These are phyloP conservation scores for Gambusia holbrooki DNA, from an alignment of 2,113 vertebrate species.

Conservation along the genomic window DNA sequence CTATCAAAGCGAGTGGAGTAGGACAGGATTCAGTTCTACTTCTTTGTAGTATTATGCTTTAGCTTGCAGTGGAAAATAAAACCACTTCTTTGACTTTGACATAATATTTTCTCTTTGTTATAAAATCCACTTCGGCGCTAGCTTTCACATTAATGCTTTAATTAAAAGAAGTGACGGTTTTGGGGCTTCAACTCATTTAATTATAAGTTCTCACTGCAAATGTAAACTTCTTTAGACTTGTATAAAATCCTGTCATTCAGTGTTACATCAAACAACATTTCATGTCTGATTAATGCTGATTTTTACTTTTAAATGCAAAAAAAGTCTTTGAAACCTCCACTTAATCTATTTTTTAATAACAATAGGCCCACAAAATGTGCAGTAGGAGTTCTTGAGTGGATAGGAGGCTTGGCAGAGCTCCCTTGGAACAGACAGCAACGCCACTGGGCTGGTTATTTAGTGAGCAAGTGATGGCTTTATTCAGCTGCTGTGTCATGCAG, in stretches of 20 bases:
- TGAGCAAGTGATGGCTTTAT: constrained; percentile 77
- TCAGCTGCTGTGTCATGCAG: constrained; percentile 71
- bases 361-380: constrained; percentile 21
- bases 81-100: constrained; percentile 67
- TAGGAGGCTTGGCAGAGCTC: constrained; percentile 16
- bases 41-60: constrained; percentile 72
- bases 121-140: constrained; percentile 55
- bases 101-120: constrained; percentile 72
- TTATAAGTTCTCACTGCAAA: constrained; percentile 30
- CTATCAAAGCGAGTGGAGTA: constrained; percentile 80
- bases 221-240: constrained; percentile 19
- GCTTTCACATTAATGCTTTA: constrained; percentile 61
- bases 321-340: neutral
- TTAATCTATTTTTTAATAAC: constrained; percentile 9
- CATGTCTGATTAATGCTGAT: constrained; percentile 1
- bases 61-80: constrained; percentile 59
- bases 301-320: constrained; percentile 19
- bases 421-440: constrained; percentile 50
- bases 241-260: constrained; percentile 27
- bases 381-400: constrained; percentile 8
- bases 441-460: constrained; percentile 68
- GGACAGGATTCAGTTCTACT: constrained; percentile 68
- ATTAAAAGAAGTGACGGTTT: constrained; percentile 58
- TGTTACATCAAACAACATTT: constrained; percentile 15
- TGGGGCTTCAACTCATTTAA: constrained; percentile 31